phyloP scores from a whole-genome alignment of 2,113 vertebrate genomes.

The Cyprinodon brontotheroides region DNA sequence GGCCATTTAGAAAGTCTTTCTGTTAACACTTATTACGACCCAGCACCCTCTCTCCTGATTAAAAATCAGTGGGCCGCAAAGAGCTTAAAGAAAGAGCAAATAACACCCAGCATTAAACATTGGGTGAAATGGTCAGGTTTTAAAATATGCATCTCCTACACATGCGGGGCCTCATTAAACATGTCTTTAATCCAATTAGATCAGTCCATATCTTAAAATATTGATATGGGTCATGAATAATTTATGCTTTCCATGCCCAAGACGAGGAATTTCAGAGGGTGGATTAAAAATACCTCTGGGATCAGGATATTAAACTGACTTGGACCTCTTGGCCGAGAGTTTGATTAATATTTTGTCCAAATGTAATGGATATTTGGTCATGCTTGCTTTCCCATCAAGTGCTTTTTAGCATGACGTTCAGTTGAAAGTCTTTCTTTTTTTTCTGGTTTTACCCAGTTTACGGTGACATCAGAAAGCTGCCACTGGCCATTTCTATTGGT shows the following conservation, averaged over 20 bases:
- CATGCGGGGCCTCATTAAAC: conserved; percentile 77
- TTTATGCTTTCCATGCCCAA: conserved; percentile 69
- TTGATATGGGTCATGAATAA: conserved; percentile 79
- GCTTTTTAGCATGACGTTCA: conserved; percentile 43
- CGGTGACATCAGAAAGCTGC: conserved; percentile 30
- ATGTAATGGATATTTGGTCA: conserved; percentile 71
- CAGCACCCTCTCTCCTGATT: conserved; percentile 41
- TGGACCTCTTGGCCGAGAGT: conserved; percentile 64
- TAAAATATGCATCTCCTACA: conserved; percentile 76
- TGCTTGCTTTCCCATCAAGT: conserved; percentile 52
- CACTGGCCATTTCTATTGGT: conserved; percentile 3
- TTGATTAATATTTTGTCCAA: conserved; percentile 68
- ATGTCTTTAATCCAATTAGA: conserved; percentile 81
- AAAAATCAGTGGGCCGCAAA: conserved; percentile 34
- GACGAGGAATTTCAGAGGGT: conserved; percentile 70
- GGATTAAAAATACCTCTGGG: conserved; percentile 79
- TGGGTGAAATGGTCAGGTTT: conserved; percentile 71
- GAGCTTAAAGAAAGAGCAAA: conserved; percentile 55
- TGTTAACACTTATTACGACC: conserved; percentile 41
- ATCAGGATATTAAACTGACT: conserved; percentile 70
- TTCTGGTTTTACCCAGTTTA: conserved; percentile 24
- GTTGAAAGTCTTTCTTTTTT: conserved; percentile 45
- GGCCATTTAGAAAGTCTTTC: conserved; percentile 12
- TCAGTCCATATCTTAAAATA: conserved; percentile 81
- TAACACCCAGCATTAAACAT: conserved; percentile 59